These are phyloP conservation scores for Cantharis rufa DNA, from an alignment of 2,888 invertebrate species.

Conservation along the genomic window DNA sequence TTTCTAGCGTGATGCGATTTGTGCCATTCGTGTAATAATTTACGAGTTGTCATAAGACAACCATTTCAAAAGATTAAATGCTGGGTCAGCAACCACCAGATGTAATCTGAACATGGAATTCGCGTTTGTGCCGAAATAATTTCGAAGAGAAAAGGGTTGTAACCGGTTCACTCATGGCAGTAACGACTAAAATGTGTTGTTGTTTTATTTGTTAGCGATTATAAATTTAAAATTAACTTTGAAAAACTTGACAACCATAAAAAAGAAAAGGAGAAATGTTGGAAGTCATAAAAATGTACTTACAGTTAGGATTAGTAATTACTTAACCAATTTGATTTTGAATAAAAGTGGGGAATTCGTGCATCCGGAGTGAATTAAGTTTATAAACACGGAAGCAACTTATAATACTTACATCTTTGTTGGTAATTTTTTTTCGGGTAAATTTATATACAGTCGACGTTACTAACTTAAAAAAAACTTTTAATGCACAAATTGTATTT, in stretches of 20 bases:
- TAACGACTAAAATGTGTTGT: constrained; percentile 6
- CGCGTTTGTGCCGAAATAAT: constrained; percentile 35
- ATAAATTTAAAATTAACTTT: background rate
- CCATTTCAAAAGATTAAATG: constrained; percentile 27
- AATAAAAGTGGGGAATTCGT: constrained; percentile 14
- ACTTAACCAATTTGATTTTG: constrained; percentile 20
- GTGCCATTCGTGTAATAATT: constrained; percentile 20
- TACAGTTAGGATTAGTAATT: constrained; percentile 2
- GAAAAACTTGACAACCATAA: background rate
- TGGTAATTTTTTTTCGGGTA: background rate
- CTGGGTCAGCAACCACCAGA: constrained; percentile 30
- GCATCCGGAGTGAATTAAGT: constrained; percentile 19
- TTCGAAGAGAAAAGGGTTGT: constrained; percentile 14
- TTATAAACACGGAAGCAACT: constrained; percentile 18
- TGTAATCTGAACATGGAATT: constrained; percentile 36
- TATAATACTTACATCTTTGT: constrained; percentile 15
- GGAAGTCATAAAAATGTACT: background rate
- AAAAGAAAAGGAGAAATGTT: background rate
- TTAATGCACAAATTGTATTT: background rate
- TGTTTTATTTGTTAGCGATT: constrained; percentile 3
- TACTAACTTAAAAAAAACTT: background rate
- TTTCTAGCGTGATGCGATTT: constrained; percentile 19
- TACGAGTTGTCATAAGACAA: constrained; percentile 28
- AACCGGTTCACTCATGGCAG: constrained; percentile 11
- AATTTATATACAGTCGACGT: background rate